Evolutionary conservation across 1,140 invertebrate genomes (phyloP), one percentile per base, ranked within the genome.

Genomic region (Macrosteles quadrilineatus): DNA sequence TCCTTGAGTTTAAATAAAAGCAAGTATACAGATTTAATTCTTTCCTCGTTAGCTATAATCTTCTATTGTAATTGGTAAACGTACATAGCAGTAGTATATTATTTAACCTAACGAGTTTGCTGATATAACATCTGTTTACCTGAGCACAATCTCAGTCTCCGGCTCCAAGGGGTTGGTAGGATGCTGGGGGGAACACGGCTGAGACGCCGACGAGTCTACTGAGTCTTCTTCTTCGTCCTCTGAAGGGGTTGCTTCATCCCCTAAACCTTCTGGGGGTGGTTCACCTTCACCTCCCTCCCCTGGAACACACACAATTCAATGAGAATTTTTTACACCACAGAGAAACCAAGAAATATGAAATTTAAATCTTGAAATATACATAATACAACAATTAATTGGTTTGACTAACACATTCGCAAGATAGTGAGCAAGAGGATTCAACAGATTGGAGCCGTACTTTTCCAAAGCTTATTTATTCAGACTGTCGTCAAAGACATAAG

Each of bases 251-350:
- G 68, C 75, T 62, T 78, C 77, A 55, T 75, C 76, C 55, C 77
- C 77, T 66, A 72, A 71, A 27, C 73, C 76, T 67, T 75, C 73
- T 25, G 76, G 76, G 19, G 76, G 76, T 55, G 73, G 75, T 73
- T 77, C 76, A 3, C 77, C 78, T 71, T 78, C 77, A 45, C 75
- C 76, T 19, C 78, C 76, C 75, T 79, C 77, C 78, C 78, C 77
- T 78, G 67, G 11, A 71, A 76, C 55, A 71, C 29, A 72, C 11
- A 55, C n/a, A n/a, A n/a, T n/a, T n/a, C n/a, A n/a, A n/a, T n/a
- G n/a, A n/a, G n/a, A n/a, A n/a, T n/a, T n/a, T 43, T 36, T 21
- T 25, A 68, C n/a, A 23, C 23, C 55, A 59, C 14, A 23, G 3
- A 59, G 19, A 1, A 21, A 59, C 14, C 23, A 1, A 59, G 29